Evolutionary conservation across 2,888 invertebrate genomes (phyloP).

Genomic region (Drosophila longiperda): DNA sequence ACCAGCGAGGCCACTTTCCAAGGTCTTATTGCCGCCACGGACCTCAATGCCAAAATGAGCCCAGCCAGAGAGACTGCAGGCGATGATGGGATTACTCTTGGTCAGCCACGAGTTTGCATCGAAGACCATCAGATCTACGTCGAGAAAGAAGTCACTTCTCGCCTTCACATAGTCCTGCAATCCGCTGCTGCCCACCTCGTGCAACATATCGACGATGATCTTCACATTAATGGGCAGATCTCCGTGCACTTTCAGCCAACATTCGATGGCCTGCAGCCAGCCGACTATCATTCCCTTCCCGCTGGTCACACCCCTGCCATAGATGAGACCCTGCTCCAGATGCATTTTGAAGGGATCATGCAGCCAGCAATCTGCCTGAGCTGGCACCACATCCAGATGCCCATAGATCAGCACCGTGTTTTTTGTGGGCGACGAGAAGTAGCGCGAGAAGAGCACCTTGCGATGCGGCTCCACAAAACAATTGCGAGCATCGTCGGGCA

Average conservation of each 20-base stretch:
- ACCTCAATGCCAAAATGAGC: slow-evolving; percentile 44
- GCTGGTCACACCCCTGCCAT: slow-evolving; percentile 53
- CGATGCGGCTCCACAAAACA: slow-evolving; percentile 22
- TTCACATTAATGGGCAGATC: slow-evolving; percentile 61
- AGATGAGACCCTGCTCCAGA: slow-evolving; percentile 19
- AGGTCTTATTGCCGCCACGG: slow-evolving; percentile 39
- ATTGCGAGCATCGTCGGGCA: neutral
- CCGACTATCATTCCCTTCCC: slow-evolving; percentile 60
- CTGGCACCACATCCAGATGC: slow-evolving; percentile 55
- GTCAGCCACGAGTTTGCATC: slow-evolving; percentile 51
- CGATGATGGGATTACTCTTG: slow-evolving; percentile 28
- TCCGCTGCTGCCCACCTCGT: slow-evolving; percentile 52
- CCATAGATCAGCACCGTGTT: slow-evolving; percentile 50
- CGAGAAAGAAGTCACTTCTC: slow-evolving; percentile 35
- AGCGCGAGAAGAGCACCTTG: slow-evolving; percentile 53
- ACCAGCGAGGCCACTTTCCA: slow-evolving; percentile 48
- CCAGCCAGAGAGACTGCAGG: slow-evolving; percentile 54
- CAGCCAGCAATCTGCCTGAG: slow-evolving; percentile 32
- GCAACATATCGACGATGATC: slow-evolving; percentile 50
- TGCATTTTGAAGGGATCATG: slow-evolving; percentile 45
- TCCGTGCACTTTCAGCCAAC: slow-evolving; percentile 33
- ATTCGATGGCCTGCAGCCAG: slow-evolving; percentile 55
- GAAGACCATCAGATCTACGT: slow-evolving; percentile 50
- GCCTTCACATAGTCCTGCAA: slow-evolving; percentile 25
- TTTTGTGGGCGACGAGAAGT: slow-evolving; percentile 58